These are phyloP conservation scores for Acrocephalus kingi DNA, from an alignment of 2,113 vertebrate genomes.

Conservation along the genomic window DNA sequence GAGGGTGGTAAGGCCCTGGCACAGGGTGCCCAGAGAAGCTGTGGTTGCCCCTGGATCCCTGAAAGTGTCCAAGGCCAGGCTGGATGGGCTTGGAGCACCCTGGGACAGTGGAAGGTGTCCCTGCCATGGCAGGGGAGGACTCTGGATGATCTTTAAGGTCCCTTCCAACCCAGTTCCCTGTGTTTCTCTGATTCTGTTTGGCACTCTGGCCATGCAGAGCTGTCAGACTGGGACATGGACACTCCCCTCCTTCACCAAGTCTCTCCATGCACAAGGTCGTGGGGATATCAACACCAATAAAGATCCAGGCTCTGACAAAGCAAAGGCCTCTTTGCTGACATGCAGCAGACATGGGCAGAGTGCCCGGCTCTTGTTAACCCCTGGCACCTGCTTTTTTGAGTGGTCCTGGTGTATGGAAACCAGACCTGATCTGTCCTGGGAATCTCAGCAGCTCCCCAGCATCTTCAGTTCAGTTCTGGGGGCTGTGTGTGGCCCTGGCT, in stretches of 20 bases:
- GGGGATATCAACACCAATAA: not conserved
- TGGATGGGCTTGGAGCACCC: fast-evolving
- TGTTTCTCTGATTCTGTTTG: not conserved
- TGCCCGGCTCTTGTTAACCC: not conserved
- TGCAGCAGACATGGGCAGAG: not conserved
- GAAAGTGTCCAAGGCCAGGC: fast-evolving
- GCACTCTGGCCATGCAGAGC: not conserved
- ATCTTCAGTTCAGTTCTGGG: not conserved
- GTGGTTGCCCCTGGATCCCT: not conserved
- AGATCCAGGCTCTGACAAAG: not conserved
- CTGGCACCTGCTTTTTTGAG: not conserved
- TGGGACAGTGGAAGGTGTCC: fast-evolving
- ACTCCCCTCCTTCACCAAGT: not conserved
- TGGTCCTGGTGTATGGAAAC: not conserved
- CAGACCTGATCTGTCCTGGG: not conserved
- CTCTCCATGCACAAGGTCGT: not conserved
- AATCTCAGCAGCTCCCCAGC: not conserved
- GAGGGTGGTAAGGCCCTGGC: fast-evolving
- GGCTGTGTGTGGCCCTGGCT: not conserved
- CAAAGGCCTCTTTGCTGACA: not conserved
- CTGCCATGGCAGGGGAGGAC: fast-evolving
- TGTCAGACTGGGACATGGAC: fast-evolving
- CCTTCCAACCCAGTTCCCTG: not conserved
- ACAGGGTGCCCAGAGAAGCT: fast-evolving
- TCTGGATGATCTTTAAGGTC: fast-evolving